These are phyloP conservation scores for Meganola albula DNA, from an alignment of 2,888 invertebrate genomes.

Conservation along the genomic window DNA sequence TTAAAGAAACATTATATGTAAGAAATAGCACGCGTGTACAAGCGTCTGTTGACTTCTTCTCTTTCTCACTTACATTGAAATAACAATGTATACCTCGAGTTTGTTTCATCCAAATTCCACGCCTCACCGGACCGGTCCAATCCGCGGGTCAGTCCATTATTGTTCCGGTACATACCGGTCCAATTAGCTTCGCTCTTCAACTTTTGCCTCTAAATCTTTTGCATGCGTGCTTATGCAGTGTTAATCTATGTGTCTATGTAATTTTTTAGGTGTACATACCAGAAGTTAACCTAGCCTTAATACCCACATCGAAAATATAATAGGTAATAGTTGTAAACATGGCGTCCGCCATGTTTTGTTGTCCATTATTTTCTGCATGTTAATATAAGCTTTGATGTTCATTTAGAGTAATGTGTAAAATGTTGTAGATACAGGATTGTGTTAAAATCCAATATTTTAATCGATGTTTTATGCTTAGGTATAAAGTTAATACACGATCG, in stretches of 20 bases:
- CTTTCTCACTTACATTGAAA: constrained; percentile 69
- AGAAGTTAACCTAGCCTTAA: constrained; percentile 71
- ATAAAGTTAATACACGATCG: constrained; percentile 50
- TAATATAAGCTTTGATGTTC: constrained; percentile 62
- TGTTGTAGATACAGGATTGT: constrained; percentile 32
- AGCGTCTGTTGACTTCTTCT: constrained; percentile 33
- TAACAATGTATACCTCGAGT: constrained; percentile 67
- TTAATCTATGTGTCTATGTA: constrained; percentile 52
- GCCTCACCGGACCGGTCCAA: too few relatives aligned
- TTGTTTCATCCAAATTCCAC: constrained; percentile 77
- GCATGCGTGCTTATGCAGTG: constrained; percentile 74
- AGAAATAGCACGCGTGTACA: constrained; percentile 65
- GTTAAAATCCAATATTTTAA: constrained; percentile 50
- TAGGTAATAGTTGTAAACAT: constrained; percentile 50
- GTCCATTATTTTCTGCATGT: constrained; percentile 66
- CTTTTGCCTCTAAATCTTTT: constrained; percentile 71
- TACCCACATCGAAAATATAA: constrained; percentile 71
- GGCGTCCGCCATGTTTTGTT: constrained; percentile 29
- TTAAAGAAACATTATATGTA: constrained; percentile 47
- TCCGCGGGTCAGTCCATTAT: too few relatives aligned
- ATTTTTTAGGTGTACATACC: constrained; percentile 66
- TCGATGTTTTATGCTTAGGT: constrained; percentile 72
- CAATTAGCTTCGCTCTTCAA: constrained; percentile 40
- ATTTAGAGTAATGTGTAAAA: constrained; percentile 56
- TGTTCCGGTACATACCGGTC: constrained; percentile 11